These are phyloP conservation scores for Oxycera nigricornis DNA, from an alignment of 2,888 invertebrate genomes.

Conservation along the genomic window DNA sequence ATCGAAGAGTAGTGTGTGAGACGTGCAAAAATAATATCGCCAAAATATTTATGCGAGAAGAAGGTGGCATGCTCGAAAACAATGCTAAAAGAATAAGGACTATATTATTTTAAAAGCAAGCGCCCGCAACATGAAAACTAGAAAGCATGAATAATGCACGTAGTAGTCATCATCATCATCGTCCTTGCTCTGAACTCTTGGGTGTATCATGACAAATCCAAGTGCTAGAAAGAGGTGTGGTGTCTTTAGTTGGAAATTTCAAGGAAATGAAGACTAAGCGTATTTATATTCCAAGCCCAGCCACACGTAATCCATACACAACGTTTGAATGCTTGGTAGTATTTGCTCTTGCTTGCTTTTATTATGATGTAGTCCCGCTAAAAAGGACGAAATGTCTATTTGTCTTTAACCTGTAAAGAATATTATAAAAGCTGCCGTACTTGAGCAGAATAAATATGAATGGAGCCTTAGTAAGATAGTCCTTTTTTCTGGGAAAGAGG, in stretches of 20 bases:
- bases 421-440: background rate
- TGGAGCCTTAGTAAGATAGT: too few species aligned
- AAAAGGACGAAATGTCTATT: conserved; percentile 23
- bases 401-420: conserved; percentile 19
- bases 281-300: background rate
- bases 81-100: background rate
- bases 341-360: conserved; percentile 11
- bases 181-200: background rate
- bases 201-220: background rate
- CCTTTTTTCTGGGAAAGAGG: too few species aligned
- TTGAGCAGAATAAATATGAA: too few species aligned
- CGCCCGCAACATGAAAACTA: background rate
- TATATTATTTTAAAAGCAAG: conserved; percentile 17
- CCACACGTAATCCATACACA: conserved; percentile 21
- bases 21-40: background rate
- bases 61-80: background rate
- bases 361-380: conserved; percentile 18
- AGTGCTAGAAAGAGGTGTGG: background rate
- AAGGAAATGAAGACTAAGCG: background rate
- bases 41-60: background rate
- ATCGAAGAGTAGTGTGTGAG: background rate
- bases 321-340: conserved; percentile 12
- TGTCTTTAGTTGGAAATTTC: background rate
- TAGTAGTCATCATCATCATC: background rate
- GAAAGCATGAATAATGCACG: conserved; percentile 15